Conservation (phyloP, 2,888 invertebrate genomes). For the Quadroppia sp. region DNA sequence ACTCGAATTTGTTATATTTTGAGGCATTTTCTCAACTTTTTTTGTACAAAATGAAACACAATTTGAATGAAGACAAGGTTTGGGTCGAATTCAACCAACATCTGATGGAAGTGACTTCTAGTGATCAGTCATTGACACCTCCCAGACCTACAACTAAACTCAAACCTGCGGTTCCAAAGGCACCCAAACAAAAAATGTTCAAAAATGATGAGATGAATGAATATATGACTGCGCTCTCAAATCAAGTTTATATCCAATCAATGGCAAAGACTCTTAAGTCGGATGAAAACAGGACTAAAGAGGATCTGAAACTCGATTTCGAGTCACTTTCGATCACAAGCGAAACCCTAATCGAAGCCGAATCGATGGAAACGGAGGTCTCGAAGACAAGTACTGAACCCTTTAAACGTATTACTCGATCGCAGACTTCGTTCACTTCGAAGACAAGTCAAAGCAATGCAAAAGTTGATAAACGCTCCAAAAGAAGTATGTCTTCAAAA, state of each 20-base stretch:
- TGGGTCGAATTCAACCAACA: not conserved
- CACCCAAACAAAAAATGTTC: constrained; percentile 33
- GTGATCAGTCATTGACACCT: not conserved
- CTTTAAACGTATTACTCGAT: not conserved
- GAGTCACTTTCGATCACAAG: not conserved
- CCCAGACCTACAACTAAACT: not conserved
- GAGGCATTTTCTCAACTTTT: not conserved
- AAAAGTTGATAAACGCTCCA: not conserved
- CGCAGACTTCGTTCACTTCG: not conserved
- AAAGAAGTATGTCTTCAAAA: not conserved
- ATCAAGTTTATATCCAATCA: not conserved
- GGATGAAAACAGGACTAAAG: not conserved
- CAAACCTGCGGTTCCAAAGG: constrained; percentile 7
- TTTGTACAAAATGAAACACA: not conserved
- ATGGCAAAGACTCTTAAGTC: not conserved
- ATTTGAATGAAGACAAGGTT: not conserved
- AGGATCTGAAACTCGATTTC: not conserved
- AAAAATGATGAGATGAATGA: constrained; percentile 23
- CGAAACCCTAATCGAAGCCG: not conserved
- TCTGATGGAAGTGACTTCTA: not conserved
- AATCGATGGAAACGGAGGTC: too few relatives aligned
- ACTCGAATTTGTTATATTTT: constrained; percentile 4
- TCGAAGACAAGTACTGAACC: not conserved
- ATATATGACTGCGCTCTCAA: constrained; percentile 6
- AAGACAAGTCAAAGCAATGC: not conserved